Evolutionary conservation across 1,140 invertebrate genomes (phyloP), one percentile per base, ranked within the genome.

Genomic region (Penaeus chinensis): DNA sequence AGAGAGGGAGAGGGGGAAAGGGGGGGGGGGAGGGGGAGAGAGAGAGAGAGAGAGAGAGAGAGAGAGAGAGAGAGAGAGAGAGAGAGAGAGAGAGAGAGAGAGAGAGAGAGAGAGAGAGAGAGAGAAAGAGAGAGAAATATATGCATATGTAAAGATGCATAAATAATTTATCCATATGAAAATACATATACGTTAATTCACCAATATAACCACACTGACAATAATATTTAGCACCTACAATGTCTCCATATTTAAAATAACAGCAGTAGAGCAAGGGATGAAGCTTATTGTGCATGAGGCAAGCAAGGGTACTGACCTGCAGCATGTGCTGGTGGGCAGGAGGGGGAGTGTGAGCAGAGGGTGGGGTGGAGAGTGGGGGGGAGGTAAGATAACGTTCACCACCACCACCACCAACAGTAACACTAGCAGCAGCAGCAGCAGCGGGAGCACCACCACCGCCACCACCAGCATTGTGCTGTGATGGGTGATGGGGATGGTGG

Each of bases 261-360:
- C 42, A 79, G 32, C 37, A 22, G n/a, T n/a, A 54, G 37, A 61
- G 77, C n/a, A 79, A 47, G 77, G 54, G n/a, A 22, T 22, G 8
- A 47, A 47, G 47, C 71, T 27, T 37, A 19, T 32, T 66, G 32
- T 82, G 69, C 19, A 62, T 47, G 65, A 61, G 22, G 76, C 32
- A 74, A 61, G 85, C 63, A 76, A 37, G 63, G 82, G 16, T 54
- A 82, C 84, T 89, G 60, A 87, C 83, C 88, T 85, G 88, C 60
- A 81, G 79, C 27, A 78, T 78, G 84, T 89, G 88, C 47, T 89
- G 88, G 84, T 89, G 88, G n/a, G 88, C 88, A 54, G 86, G 86
- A 66, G 86, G 86, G 47, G 86, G 86, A 24, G 86, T 88, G 63
- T 88, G 86, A 24, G 74, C 74, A 78, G 86, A 88, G 80, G 80